Conservation (phyloP, 2,888 invertebrate genomes). For the Calephelis perditalis region DNA sequence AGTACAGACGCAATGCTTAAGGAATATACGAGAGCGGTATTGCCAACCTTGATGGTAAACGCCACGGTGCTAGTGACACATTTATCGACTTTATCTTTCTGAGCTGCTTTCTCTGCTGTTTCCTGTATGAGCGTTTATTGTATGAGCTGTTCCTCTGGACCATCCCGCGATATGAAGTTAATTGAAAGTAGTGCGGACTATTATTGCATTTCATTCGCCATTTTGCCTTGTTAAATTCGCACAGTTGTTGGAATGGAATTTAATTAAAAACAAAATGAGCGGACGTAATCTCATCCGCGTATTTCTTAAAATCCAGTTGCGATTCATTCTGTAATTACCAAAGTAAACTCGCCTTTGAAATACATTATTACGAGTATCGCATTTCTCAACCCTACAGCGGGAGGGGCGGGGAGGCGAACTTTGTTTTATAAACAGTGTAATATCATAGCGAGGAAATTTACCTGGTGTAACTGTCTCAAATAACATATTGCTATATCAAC, state of each 20-base stretch:
- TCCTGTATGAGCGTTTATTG: too few relatives aligned
- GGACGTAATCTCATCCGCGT: constrained; percentile 25
- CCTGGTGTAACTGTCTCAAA: too few relatives aligned
- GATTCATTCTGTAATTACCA: constrained; percentile 35
- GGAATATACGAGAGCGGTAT: too few relatives aligned
- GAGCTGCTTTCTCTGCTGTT: too few relatives aligned
- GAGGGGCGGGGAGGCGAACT: not conserved
- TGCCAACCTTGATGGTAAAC: too few relatives aligned
- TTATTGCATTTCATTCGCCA: not conserved
- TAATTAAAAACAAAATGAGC: constrained; percentile 27
- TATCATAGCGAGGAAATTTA: too few relatives aligned
- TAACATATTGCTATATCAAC: too few relatives aligned
- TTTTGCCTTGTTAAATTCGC: constrained; percentile 1
- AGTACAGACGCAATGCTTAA: too few relatives aligned
- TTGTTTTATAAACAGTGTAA: constrained; percentile 14
- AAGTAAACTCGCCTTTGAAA: constrained; percentile 33
- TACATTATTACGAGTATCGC: constrained; percentile 37
- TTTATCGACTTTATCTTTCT: too few relatives aligned
- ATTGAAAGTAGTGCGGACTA: not conserved
- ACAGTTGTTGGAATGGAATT: constrained; percentile 21
- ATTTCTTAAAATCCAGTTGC: constrained; percentile 26
- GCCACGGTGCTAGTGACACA: too few relatives aligned
- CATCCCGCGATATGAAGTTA: too few relatives aligned
- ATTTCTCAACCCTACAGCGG: constrained; percentile 16
- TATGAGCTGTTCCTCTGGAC: too few relatives aligned